phyloP scores from a whole-genome alignment of 1,140 invertebrate species.

The Dreissena rostriformis region DNA sequence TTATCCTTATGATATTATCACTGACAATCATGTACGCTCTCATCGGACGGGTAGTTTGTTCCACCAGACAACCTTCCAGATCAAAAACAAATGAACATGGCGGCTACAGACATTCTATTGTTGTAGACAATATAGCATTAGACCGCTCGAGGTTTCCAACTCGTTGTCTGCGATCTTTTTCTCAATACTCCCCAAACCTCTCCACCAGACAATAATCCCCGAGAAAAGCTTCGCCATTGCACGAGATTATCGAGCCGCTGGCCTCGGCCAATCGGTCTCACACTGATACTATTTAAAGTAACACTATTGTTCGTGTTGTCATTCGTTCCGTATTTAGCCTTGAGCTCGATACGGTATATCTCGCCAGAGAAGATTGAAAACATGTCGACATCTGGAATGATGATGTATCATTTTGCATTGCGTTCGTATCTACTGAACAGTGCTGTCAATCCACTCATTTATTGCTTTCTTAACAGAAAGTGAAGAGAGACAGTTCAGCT shows the following conservation, averaged over 20 bases:
- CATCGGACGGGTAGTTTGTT: constrained; percentile 38
- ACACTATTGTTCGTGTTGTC: constrained; percentile 47
- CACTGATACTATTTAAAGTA: constrained; percentile 52
- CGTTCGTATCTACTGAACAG: constrained; percentile 64
- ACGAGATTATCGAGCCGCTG: constrained; percentile 29
- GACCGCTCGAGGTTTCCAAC: constrained; percentile 21
- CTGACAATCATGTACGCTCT: constrained; percentile 42
- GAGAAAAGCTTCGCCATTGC: neutral
- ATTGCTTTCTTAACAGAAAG: constrained; percentile 58
- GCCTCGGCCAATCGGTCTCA: constrained; percentile 18
- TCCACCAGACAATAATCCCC: neutral
- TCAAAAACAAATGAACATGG: neutral
- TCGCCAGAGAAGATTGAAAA: constrained; percentile 19
- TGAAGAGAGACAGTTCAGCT: constrained; percentile 52
- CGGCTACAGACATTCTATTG: neutral
- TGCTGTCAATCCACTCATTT: constrained; percentile 63
- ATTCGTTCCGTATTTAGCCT: constrained; percentile 54
- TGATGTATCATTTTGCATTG: constrained; percentile 53
- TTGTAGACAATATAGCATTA: neutral
- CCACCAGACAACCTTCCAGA: neutral
- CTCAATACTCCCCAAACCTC: constrained; percentile 9
- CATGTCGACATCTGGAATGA: constrained; percentile 27
- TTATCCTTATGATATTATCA: constrained; percentile 38
- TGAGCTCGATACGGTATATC: constrained; percentile 41
- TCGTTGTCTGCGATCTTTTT: constrained; percentile 22